phyloP scores from a whole-genome alignment of 2,888 invertebrate genomes.

The Amphiduros pacificus region DNA sequence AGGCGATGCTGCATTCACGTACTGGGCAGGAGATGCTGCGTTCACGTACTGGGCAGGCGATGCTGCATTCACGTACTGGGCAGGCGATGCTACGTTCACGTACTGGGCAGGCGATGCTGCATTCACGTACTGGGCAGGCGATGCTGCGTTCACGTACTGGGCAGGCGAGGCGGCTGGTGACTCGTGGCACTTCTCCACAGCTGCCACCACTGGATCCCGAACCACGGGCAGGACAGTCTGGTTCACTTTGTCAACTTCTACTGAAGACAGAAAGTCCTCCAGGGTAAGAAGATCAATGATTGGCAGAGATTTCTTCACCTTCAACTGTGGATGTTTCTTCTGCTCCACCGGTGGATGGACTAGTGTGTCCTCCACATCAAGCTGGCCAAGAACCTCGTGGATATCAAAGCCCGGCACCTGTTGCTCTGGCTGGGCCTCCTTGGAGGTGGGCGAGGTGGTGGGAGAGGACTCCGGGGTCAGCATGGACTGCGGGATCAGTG shows the following conservation, averaged over 20 bases:
- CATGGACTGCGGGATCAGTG: slow-evolving; percentile 14
- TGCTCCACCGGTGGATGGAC: background rate
- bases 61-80: background rate
- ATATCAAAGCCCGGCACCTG: background rate
- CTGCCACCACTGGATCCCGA: no score
- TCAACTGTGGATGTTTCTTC: background rate
- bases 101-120: background rate
- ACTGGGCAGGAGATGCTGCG: no score
- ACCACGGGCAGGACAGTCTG: no score
- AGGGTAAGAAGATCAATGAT: slow-evolving; percentile 5
- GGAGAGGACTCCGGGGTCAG: slow-evolving; percentile 28
- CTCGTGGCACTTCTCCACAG: no score
- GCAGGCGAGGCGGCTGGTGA: no score
- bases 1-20: no score
- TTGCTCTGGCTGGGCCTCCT: background rate
- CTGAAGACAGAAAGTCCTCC: slow-evolving; percentile 4
- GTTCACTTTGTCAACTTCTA: no score
- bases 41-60: background rate
- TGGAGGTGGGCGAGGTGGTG: background rate
- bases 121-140: background rate
- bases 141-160: no score
- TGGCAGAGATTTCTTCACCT: background rate
- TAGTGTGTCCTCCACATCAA: background rate
- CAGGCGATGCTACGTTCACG: background rate
- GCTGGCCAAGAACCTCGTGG: slow-evolving; percentile 1